Base-by-base conservation (phyloP, 2,888 invertebrate genomes). In the Acleris literana region DNA sequence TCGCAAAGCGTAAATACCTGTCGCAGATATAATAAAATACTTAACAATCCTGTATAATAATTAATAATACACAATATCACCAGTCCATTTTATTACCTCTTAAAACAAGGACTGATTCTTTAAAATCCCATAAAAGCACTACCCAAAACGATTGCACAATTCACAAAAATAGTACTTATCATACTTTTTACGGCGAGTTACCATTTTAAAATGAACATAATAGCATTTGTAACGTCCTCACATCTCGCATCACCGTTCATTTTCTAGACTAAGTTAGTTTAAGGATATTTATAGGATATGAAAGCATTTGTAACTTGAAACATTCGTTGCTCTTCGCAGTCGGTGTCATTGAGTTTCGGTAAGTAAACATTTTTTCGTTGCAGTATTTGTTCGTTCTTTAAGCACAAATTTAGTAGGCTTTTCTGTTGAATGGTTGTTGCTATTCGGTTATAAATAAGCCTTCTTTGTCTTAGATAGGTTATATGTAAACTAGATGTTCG, bases 401-500 rank as follows among this genome's bases (percentile, higher is more conserved):
- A 82, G 85, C 87, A 83, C 84, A 82, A 81, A 76, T 76, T 76
- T 79, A 72, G 76, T 82, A 78, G 78, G 83, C 85, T 82, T 84
- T 75, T 79, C 72, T 80, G 77, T 82, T 84, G 83, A 76, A 84
- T 81, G 85, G 80, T 82, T 86, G 86, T 86, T 80, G 80, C 79
- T 72, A 69, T 73, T 75, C 75, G 64, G 75, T 77, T 77, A 76
- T 78, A 75, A 70, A 72, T 79, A 86, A 87, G 87, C 87, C 88
- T 84, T 86, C 83, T 82, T 82, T 78, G 81, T 88, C 84, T 83
- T 91, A 91, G 91, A 87, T 90, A 91, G 90, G 88, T 82, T 86
- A 87, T 81, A 82, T 86, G 81, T 84, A 61, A 60, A 84, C 76
- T 87, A 91, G 90, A 82, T 87, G 88, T 89, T 87, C 83, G 81